phyloP scores from a whole-genome alignment of 2,113 vertebrate genomes.

The Ctenomys sociabilis region DNA sequence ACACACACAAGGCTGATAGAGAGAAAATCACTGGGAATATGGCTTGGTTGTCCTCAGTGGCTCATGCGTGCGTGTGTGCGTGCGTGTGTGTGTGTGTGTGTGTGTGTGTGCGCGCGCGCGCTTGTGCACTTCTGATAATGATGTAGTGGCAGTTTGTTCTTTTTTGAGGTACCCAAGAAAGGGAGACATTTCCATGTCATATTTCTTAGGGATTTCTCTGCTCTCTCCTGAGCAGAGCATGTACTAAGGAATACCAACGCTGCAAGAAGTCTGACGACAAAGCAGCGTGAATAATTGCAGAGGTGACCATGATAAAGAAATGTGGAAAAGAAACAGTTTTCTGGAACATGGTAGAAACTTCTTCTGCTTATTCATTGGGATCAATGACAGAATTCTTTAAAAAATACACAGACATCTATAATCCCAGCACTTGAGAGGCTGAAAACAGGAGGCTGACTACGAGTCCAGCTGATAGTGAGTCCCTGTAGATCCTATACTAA shows the following conservation, averaged over 20 bases:
- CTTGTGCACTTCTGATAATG: neutral
- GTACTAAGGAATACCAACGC: neutral
- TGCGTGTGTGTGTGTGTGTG: neutral
- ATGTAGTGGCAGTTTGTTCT: neutral
- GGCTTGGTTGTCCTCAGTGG: neutral
- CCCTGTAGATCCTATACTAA: too few relatives aligned
- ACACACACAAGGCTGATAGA: neutral
- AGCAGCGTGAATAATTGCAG: neutral
- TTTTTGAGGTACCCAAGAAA: neutral
- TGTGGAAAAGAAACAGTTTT: neutral
- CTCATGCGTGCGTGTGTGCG: neutral
- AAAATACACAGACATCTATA: neutral
- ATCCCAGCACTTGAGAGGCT: too few relatives aligned
- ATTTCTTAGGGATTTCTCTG: neutral
- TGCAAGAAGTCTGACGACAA: neutral
- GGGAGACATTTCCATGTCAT: neutral
- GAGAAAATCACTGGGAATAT: neutral
- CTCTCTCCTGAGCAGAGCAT: neutral
- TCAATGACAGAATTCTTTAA: too few relatives aligned
- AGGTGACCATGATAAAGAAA: neutral
- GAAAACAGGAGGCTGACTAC: too few relatives aligned
- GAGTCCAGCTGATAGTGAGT: too few relatives aligned
- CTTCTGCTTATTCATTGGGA: neutral
- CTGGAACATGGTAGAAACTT: neutral
- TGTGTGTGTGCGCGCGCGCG: neutral